A percentile compares a stretch with the other conserved stretches of the same genome.
Conservation (phyloP, 1,140 invertebrate genomes). For the Hestina assimilis region DNA sequence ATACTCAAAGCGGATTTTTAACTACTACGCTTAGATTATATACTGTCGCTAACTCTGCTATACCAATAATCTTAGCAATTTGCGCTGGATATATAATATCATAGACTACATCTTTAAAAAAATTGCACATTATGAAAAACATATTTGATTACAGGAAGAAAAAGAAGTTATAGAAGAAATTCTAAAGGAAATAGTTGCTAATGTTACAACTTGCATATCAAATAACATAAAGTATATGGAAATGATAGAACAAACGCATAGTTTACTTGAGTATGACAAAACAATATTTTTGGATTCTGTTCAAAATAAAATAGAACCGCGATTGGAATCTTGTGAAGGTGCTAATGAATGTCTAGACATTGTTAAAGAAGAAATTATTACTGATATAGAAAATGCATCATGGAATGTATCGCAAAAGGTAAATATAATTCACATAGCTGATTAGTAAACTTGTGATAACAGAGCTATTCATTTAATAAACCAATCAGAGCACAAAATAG, state of each 20-base stretch:
- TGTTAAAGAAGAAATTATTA: constrained; percentile 27
- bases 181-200: constrained; percentile 28
- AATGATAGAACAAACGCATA: background rate
- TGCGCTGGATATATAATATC: no score
- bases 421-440: no score
- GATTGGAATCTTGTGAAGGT: constrained; percentile 11
- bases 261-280: constrained; percentile 21
- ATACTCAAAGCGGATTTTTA: background rate
- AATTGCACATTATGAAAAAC: no score
- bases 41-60: no score
- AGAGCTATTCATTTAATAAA: no score
- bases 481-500: no score
- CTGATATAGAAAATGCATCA: constrained; percentile 19
- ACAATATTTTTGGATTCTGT: constrained; percentile 26
- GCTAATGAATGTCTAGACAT: constrained; percentile 33
- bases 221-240: constrained; percentile 15
- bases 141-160: constrained; percentile 34
- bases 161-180: constrained; percentile 16
- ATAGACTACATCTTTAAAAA: no score
- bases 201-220: constrained; percentile 33
- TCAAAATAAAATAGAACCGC: constrained; percentile 19
- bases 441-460: no score
- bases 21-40: background rate
- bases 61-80: no score
- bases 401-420: constrained; percentile 7